These are phyloP conservation scores for Atopsyche davidsoni DNA, from an alignment of 1,140 invertebrate genomes.

Conservation along the genomic window DNA sequence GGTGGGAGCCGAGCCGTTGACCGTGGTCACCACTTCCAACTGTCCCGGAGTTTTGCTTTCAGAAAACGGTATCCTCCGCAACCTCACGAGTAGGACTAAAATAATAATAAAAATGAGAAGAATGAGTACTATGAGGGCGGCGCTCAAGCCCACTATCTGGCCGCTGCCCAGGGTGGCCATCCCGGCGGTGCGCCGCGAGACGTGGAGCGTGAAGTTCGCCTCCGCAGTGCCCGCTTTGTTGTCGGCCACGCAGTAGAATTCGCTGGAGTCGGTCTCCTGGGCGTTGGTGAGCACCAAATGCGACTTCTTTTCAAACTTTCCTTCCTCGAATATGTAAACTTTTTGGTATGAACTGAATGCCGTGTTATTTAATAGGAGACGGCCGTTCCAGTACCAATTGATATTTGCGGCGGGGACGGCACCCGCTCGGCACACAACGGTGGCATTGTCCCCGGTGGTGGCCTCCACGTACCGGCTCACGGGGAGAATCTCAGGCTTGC, in stretches of 20 bases:
- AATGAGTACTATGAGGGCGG: constrained; percentile 72
- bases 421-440: constrained; percentile 71
- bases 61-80: constrained; percentile 61
- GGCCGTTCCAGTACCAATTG: constrained; percentile 83
- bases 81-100: constrained; percentile 63
- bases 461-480: constrained; percentile 70
- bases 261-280: constrained; percentile 79
- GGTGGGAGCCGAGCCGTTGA: constrained; percentile 49
- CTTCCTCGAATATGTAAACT: constrained; percentile 73
- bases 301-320: constrained; percentile 67
- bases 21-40: constrained; percentile 60
- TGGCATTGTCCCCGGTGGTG: constrained; percentile 75
- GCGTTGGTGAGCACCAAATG: constrained; percentile 79
- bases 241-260: constrained; percentile 86
- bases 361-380: constrained; percentile 71
- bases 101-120: constrained; percentile 69
- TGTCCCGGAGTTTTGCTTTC: constrained; percentile 71
- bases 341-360: constrained; percentile 74
- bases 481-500: constrained; percentile 73
- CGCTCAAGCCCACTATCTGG: constrained; percentile 79
- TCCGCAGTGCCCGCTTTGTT: constrained; percentile 89
- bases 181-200: constrained; percentile 67
- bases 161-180: constrained; percentile 75
- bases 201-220: constrained; percentile 82
- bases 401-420: constrained; percentile 75